Base-by-base conservation (phyloP, 1,140 invertebrate genomes). In the Eumeta japonica region DNA sequence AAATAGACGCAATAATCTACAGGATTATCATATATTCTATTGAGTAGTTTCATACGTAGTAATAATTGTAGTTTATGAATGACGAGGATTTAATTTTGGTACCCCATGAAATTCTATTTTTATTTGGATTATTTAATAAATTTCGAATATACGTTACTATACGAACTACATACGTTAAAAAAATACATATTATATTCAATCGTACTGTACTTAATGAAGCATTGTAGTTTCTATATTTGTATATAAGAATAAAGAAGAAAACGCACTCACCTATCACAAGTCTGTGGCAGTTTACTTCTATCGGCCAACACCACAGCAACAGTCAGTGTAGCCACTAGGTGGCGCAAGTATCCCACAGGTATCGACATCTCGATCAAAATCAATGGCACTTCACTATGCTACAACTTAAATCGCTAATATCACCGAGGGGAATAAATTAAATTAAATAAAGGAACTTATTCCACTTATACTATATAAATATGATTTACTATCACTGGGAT, bases 221-320 rank as follows among this genome's bases (percentile, higher is more conserved):
- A n/a, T n/a, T n/a, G n/a, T n/a, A n/a, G n/a, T n/a, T n/a, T n/a
- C n/a, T n/a, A n/a, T n/a, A n/a, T n/a, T n/a, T n/a, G n/a, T n/a
- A n/a, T n/a, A 11, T 18, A 39, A 16, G 19, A 11, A 33, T 29
- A 34, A 28, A 34, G 17, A 29, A 28, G 34, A 31, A 42, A 24
- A 18, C 10, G 36, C n/a, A 45, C 62, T 66, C 35, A 70, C 67
- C 67, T 72, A 48, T 58, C 50, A 62, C 67, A 72, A 10, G 65
- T 56, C 0, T 62, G 63, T 16, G 67, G 65, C 29, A 72, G 50
- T 2, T 42, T 42, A n/a, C 45, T 61, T 34, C 67, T 28, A 12
- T 72, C 63, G 3, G 55, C 55, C 1, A 35, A 52, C 16, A 54
- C 52, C 10, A 50, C 41, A 16, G 43, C 35, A 31, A 62, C 12